Percentiles rank a stretch among this genome's conserved stretches.
Conservation (phyloP, 2,113 vertebrate genomes). For the Agapornis roseicollis region DNA sequence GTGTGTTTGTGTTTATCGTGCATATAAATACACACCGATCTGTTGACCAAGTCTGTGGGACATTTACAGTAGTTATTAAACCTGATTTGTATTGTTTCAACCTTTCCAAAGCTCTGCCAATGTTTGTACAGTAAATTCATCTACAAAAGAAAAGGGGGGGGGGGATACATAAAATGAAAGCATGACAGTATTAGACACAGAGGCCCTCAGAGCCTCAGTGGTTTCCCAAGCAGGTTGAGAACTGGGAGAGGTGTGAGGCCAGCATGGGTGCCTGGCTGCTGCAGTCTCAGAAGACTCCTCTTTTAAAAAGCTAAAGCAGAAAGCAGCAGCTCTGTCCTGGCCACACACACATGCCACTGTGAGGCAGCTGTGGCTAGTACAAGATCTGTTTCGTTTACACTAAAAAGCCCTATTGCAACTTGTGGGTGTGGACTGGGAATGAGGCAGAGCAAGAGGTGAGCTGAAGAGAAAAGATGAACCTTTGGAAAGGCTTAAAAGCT, state of each 20-base stretch:
- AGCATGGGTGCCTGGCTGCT: fast-evolving
- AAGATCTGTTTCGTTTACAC: background rate
- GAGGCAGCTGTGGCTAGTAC: background rate
- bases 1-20: conserved; percentile 59
- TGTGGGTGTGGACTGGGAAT: background rate
- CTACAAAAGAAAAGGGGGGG: background rate
- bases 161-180: background rate
- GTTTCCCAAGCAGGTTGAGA: background rate
- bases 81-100: conserved; percentile 57
- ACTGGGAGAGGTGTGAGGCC: background rate
- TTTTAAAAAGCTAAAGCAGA: background rate
- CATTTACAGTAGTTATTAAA: conserved; percentile 69
- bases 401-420: background rate
- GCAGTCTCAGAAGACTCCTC: background rate
- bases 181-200: fast-evolving
- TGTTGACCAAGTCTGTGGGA: conserved; percentile 55
- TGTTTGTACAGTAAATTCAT: conserved; percentile 40
- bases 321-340: background rate
- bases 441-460: background rate
- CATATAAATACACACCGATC: background rate
- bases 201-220: background rate
- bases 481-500: background rate
- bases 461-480: background rate
- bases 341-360: fast-evolving
- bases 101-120: conserved; percentile 37